phyloP scores from a whole-genome alignment of 1,140 invertebrate genomes.

The Plectrocnemia conspersa region DNA sequence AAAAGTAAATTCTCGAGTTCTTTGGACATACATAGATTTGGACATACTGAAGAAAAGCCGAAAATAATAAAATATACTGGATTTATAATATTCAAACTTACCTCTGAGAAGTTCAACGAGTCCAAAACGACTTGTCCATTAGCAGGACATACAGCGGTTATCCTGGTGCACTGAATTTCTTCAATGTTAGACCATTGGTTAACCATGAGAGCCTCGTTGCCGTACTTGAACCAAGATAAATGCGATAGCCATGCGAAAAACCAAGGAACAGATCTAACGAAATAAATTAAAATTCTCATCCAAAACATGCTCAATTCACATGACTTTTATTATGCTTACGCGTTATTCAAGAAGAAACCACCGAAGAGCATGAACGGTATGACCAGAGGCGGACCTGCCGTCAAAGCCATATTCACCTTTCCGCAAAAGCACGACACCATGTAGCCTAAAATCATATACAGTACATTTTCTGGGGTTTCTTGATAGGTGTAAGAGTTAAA shows the following conservation, averaged over 20 bases:
- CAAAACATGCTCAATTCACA: neutral
- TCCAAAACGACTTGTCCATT: slow-evolving; percentile 74
- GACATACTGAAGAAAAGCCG: neutral
- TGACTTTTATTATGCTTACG: slow-evolving; percentile 53
- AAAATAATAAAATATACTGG: neutral
- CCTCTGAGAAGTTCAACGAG: slow-evolving; percentile 72
- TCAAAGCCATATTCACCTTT: slow-evolving; percentile 78
- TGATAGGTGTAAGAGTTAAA: no score
- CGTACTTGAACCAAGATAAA: slow-evolving; percentile 93
- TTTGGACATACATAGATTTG: neutral
- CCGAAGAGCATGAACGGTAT: slow-evolving; percentile 92
- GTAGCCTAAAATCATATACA: slow-evolving; percentile 83
- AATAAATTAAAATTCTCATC: slow-evolving; percentile 9
- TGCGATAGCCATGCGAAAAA: slow-evolving; percentile 91
- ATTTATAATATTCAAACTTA: slow-evolving; percentile 40
- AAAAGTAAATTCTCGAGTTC: neutral
- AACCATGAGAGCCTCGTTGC: slow-evolving; percentile 87
- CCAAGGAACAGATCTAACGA: slow-evolving; percentile 69
- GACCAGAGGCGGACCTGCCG: slow-evolving; percentile 83
- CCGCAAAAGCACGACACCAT: slow-evolving; percentile 81
- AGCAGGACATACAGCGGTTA: slow-evolving; percentile 68
- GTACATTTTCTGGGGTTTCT: no score
- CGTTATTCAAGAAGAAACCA: slow-evolving; percentile 91
- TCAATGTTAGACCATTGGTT: slow-evolving; percentile 86
- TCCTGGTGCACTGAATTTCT: slow-evolving; percentile 64